These are phyloP conservation scores for Nicator chloris DNA, from an alignment of 2,113 vertebrate species.

Conservation along the genomic window DNA sequence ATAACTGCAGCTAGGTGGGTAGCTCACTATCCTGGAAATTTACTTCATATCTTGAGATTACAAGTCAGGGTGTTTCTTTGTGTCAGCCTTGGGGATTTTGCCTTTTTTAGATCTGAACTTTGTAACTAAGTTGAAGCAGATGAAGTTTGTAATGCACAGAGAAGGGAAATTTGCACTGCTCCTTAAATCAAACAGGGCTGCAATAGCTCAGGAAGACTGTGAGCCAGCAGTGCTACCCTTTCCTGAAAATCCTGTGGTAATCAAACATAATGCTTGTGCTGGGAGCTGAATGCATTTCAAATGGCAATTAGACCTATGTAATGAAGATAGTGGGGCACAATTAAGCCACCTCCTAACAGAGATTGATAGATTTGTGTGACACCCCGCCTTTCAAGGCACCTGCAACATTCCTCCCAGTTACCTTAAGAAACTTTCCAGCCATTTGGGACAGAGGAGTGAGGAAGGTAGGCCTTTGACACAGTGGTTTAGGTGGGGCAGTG, in stretches of 20 bases:
- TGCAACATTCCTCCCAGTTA: background rate
- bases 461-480: background rate
- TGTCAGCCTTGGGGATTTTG: background rate
- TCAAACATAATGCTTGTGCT: background rate
- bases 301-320: background rate
- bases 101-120: background rate
- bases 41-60: background rate
- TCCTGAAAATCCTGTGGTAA: background rate
- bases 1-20: background rate
- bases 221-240: background rate
- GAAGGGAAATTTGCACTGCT: background rate
- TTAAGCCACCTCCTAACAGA: background rate
- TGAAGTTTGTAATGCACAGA: background rate
- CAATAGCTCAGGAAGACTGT: background rate
- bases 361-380: background rate
- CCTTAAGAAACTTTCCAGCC: background rate
- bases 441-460: background rate
- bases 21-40: background rate
- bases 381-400: background rate
- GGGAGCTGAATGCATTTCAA: background rate
- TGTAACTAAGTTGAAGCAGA: background rate
- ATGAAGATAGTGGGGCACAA: background rate
- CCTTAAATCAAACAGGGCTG: background rate
- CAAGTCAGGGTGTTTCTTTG: background rate
- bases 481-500: background rate